Evolutionary conservation across 2,888 invertebrate species (phyloP).

Genomic region (Gymnocheta viridis): DNA sequence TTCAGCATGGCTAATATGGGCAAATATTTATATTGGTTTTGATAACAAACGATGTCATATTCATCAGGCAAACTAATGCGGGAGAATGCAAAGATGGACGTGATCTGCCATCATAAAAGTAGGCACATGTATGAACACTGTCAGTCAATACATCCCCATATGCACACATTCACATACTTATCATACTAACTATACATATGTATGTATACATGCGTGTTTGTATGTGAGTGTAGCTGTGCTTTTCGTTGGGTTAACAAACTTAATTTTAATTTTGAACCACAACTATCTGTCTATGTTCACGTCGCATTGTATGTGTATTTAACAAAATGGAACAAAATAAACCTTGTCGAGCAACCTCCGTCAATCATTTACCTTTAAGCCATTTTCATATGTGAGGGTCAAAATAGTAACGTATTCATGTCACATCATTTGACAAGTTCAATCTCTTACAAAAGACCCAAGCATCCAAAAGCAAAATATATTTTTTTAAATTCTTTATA

Average conservation of each 20-base stretch:
- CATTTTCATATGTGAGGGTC: slow-evolving; percentile 48
- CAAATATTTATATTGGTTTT: slow-evolving; percentile 69
- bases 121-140: slow-evolving; percentile 45
- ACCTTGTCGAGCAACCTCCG: slow-evolving; percentile 25
- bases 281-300: background rate
- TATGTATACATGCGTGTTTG: background rate
- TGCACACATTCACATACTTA: background rate
- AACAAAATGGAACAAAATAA: slow-evolving; percentile 23
- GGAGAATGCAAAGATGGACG: slow-evolving; percentile 57
- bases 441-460: slow-evolving; percentile 45
- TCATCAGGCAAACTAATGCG: slow-evolving; percentile 64
- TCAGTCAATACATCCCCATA: slow-evolving; percentile 14
- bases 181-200: too few relatives aligned
- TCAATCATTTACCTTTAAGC: slow-evolving; percentile 51
- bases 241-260: slow-evolving; percentile 26
- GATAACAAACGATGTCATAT: slow-evolving; percentile 69
- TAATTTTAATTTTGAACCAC: slow-evolving; percentile 47
- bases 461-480: background rate
- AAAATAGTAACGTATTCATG: slow-evolving; percentile 53
- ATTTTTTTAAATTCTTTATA: slow-evolving; percentile 27
- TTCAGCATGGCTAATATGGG: slow-evolving; percentile 68
- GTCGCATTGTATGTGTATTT: background rate
- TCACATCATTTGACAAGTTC: slow-evolving; percentile 61
- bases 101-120: slow-evolving; percentile 55
- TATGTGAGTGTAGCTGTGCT: background rate